Evolutionary conservation across 2,888 invertebrate genomes (phyloP).

Genomic region (Odontocerum albicorne): DNA sequence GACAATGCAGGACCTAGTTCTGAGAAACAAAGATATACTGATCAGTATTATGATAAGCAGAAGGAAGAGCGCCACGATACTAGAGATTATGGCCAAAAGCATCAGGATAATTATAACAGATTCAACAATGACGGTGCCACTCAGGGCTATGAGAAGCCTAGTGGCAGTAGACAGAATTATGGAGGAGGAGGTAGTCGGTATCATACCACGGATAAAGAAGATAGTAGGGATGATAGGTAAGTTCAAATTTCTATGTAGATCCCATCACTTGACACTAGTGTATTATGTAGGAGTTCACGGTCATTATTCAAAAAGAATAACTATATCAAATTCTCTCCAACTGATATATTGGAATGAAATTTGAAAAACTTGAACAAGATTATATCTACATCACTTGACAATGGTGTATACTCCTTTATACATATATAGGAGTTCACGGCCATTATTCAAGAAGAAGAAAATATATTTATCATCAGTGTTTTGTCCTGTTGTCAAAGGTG

Average conservation of each 20-base stretch:
- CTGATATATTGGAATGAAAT: no score
- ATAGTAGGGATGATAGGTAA: slow-evolving; percentile 15
- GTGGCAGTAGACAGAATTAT: slow-evolving; percentile 8
- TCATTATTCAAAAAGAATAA: no score
- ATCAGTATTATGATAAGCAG: slow-evolving; percentile 4
- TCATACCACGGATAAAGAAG: slow-evolving; percentile 1
- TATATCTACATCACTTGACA: no score
- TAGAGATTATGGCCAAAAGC: background rate
- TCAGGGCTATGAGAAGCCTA: background rate
- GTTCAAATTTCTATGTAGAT: background rate
- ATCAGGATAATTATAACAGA: background rate
- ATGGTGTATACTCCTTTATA: no score
- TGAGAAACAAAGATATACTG: background rate
- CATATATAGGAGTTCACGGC: no score
- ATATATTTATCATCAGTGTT: no score
- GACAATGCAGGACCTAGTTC: background rate
- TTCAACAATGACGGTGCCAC: background rate
- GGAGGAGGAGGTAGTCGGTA: slow-evolving; percentile 8
- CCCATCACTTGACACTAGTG: no score
- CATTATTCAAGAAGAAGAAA: no score
- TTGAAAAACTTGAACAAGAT: no score
- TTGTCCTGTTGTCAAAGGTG: no score
- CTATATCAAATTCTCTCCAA: no score
- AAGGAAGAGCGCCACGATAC: background rate
- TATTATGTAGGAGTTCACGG: no score